Base-by-base conservation (phyloP, 1,140 invertebrate species). In the Proctacanthus coquilletti region DNA sequence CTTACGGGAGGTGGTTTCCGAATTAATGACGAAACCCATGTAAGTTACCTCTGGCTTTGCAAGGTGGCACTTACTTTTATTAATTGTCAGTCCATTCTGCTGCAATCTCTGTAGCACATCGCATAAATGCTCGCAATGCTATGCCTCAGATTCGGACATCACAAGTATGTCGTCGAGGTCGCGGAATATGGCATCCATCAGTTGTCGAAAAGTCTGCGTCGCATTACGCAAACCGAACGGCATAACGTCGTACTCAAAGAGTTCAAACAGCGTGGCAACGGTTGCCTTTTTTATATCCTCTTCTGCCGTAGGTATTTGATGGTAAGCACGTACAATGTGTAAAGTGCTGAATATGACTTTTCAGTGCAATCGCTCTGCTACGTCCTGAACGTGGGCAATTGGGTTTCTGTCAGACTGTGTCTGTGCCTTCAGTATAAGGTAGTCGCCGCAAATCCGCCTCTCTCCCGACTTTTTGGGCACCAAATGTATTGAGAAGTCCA, bases 281-380 rank as follows among this genome's bases (percentile, higher is more conserved):
- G 58, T 53, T 5, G 55, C 63, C 42, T 64, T 63, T 6, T 34
- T 45, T 5, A 62, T 48, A 35, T 62, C 53, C 9, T 45, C 45
- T 27, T 20, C 19, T 2, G 32, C 34, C 8, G 61, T 42, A 1
- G 55, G 59, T 3, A 63, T 52, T 21, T 61, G 68, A 49, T 63
- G 60, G 44, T 62, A 73, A 0, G 68, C 70, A 6, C 48, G 44
- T 0, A 47, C 42, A 9, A 72, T 33, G 52, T 73, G 67, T 0
- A 72, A 34, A 2, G 42, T 49, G 1, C 53, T 54, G 39, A 71
- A 71, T 23, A 55, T 50, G 4, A 35, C 53, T 5, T 46, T 44
- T 2, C 57, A 60, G 1, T 42, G 18, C 2, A 72, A 38, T 3
- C 32, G 37, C 20, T 47, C 38, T 0, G 48, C 35, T 25, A 56